Evolutionary conservation across 2,888 invertebrate genomes (phyloP), one percentile per base, ranked within the genome.

Genomic region (Chalcis sispes): DNA sequence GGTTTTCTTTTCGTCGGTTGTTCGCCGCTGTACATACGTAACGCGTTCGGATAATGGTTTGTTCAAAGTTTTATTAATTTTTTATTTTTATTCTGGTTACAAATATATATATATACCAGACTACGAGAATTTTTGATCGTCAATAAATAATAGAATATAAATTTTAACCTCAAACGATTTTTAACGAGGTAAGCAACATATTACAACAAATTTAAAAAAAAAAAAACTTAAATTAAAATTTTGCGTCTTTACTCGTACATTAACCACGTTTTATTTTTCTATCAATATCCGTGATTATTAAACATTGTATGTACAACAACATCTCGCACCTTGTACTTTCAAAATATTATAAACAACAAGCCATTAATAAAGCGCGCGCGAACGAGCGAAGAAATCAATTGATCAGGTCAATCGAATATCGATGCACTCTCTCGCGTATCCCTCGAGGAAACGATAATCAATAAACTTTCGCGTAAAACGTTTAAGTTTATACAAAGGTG

Each of bases 1-100:
- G 18, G n/a, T 7, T n/a, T 15, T 13, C 36, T 40, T 40, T 56
- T 29, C 29, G 25, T 40, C 58, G 5, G 10, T 8, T 29, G 29
- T 15, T 32, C 7, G 10, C n/a, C 50, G 36, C 18, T 18, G 1
- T 32, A 46, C 32, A 18, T 46, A 56, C 56, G 64, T 48, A 59
- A 69, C 69, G 32, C 58, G 29, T 58, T 59, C n/a, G n/a, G 18
- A 62, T 64, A 71, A 62, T 46, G 54, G 42, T 42, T 15, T 1
- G 27, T 25, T 50, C 42, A 23, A 13, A 25, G 25, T 48, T 59
- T 70, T 61, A 70, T 61, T 48, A 50, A 61, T 54, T 25, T 54
- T 54, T 20, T 36, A n/a, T n/a, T n/a, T 32, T 50, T 32, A n/a
- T n/a, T n/a, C n/a, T n/a, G n/a, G n/a, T n/a, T n/a, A n/a, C n/a